Evolutionary conservation across 2,888 invertebrate species (phyloP).

Genomic region (Rhagium mordax): DNA sequence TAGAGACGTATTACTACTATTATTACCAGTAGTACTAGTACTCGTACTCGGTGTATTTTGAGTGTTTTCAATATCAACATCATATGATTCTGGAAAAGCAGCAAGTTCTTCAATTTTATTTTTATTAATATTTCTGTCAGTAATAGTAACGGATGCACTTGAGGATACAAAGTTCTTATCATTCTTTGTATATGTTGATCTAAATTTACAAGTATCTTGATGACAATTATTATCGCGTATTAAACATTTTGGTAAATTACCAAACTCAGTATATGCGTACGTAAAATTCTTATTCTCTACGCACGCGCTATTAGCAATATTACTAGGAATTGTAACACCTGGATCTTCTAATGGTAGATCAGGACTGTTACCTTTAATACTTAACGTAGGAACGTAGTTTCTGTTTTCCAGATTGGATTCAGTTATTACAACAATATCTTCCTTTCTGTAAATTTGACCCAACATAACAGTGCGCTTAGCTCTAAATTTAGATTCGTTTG

Average conservation of each 20-base stretch:
- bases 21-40: neutral
- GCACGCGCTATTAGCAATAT: neutral
- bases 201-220: too few species aligned
- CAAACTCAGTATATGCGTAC: neutral
- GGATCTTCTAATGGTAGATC: neutral
- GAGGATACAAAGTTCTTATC: too few species aligned
- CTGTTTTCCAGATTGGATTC: neutral
- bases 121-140: too few species aligned
- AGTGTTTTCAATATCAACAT: too few species aligned
- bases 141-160: too few species aligned
- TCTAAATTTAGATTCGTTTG: constrained; percentile 1
- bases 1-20: neutral
- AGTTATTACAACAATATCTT: constrained; percentile 32
- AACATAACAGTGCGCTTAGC: constrained; percentile 43
- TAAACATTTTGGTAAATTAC: neutral
- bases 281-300: neutral
- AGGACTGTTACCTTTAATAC: neutral
- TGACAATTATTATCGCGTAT: neutral
- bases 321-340: neutral
- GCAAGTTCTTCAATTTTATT: too few species aligned
- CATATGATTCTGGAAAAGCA: too few species aligned
- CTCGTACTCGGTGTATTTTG: neutral
- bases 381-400: neutral
- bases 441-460: constrained; percentile 53
- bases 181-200: too few species aligned